Evolutionary conservation across 2,888 invertebrate genomes (phyloP).

Genomic region (Platypus cylindrus): DNA sequence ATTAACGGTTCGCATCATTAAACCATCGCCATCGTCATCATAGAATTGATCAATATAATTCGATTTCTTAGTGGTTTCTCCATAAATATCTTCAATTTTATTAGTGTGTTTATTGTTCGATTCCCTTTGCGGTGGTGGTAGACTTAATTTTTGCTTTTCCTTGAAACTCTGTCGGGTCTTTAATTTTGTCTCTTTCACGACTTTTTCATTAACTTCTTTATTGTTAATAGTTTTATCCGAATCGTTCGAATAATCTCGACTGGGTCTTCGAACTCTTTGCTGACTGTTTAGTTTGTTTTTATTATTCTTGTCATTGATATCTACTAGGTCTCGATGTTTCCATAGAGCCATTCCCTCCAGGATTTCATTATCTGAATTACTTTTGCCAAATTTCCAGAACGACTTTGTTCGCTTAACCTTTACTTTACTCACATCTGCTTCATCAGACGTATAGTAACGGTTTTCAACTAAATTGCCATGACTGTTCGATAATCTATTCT

Average conservation of each 20-base stretch:
- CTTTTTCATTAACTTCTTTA: constrained; percentile 25
- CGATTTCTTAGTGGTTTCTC: constrained; percentile 13
- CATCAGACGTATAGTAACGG: constrained; percentile 41
- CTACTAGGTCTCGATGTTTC: constrained; percentile 74
- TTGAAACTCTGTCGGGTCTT: constrained; percentile 2
- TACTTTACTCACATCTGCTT: constrained; percentile 47
- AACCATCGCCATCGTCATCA: constrained; percentile 52
- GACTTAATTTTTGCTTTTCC: constrained; percentile 20
- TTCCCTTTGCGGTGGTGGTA: constrained; percentile 17
- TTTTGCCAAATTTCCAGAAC: constrained; percentile 71
- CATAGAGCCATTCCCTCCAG: constrained; percentile 78
- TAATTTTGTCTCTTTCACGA: constrained; percentile 19
- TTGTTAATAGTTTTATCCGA: constrained; percentile 34
- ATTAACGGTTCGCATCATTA: constrained; percentile 59
- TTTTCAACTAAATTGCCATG: constrained; percentile 32
- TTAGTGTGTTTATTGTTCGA: constrained; percentile 14
- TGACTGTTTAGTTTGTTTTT: constrained; percentile 19
- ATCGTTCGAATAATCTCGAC: constrained; percentile 32
- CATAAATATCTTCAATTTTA: constrained; percentile 18
- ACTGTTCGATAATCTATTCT: constrained; percentile 30
- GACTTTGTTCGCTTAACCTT: constrained; percentile 73
- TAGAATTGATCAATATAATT: constrained; percentile 49
- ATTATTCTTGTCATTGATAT: constrained; percentile 45
- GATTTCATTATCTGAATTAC: constrained; percentile 56
- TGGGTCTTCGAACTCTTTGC: constrained; percentile 30